Evolutionary conservation across 1,140 invertebrate species (phyloP).

Genomic region (Meloidogyne chitwoodi): DNA sequence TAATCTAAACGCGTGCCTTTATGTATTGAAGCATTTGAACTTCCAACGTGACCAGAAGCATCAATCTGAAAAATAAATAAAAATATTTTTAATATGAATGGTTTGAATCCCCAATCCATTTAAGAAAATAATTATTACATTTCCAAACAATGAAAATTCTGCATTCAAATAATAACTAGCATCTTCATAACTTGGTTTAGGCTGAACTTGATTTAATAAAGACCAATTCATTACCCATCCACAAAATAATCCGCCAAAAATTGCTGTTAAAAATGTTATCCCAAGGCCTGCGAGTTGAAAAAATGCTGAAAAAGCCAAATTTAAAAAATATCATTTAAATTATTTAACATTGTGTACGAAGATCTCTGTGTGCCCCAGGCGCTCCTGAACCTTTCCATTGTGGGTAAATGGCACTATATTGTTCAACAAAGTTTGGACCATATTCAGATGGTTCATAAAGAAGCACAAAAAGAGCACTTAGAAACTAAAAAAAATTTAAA

Average conservation of each 20-base stretch:
- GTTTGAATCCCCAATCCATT: background rate
- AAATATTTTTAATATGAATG: too few relatives aligned
- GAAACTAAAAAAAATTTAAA: constrained; percentile 26
- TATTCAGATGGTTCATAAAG: constrained; percentile 52
- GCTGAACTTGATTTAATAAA: constrained; percentile 49
- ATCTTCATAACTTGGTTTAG: constrained; percentile 50
- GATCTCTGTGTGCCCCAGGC: constrained; percentile 67
- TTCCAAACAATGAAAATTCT: constrained; percentile 50
- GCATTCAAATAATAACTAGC: constrained; percentile 56
- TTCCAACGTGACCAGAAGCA: background rate
- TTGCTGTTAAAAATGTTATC: constrained; percentile 70
- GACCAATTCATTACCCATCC: constrained; percentile 63
- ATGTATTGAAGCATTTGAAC: background rate
- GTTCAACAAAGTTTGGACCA: constrained; percentile 51
- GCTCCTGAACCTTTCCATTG: constrained; percentile 16
- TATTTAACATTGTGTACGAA: constrained; percentile 65
- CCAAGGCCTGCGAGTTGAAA: constrained; percentile 74
- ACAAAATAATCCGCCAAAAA: constrained; percentile 74
- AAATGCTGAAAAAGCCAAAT: constrained; percentile 65
- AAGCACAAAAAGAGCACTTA: constrained; percentile 53
- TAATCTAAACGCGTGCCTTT: background rate
- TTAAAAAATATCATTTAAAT: background rate
- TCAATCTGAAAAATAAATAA: background rate
- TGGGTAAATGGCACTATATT: constrained; percentile 23
- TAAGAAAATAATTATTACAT: constrained; percentile 42